phyloP scores from a whole-genome alignment of 2,797 vertebrate species.

The Falco rusticolus region DNA sequence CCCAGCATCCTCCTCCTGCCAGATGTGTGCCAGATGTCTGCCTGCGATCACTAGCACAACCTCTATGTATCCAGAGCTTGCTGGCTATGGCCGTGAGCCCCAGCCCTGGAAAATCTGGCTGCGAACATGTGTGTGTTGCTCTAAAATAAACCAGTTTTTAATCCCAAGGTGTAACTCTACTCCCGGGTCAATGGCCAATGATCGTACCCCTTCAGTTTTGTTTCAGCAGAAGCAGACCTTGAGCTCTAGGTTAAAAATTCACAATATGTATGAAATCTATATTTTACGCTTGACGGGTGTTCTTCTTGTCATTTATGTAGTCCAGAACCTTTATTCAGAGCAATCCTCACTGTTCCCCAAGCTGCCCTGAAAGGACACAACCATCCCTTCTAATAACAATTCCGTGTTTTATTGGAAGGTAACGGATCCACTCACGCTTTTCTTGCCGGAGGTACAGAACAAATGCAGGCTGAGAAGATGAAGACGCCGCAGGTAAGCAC shows the following conservation, averaged over 20 bases:
- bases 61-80: not conserved
- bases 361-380: fast-evolving
- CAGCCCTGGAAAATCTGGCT: not conserved
- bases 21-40: fast-evolving
- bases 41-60: no score
- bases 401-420: fast-evolving
- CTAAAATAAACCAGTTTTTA: not conserved
- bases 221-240: not conserved
- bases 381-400: not conserved
- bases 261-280: fast-evolving
- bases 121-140: fast-evolving
- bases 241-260: not conserved
- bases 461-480: conserved; percentile 69
- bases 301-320: fast-evolving
- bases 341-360: fast-evolving
- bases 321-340: not conserved
- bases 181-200: not conserved
- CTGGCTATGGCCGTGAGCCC: fast-evolving
- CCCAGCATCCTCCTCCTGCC: not conserved
- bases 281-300: fast-evolving
- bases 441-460: conserved; percentile 65
- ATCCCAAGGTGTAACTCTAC: not conserved
- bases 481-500: conserved; percentile 41
- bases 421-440: conserved; percentile 78
- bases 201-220: not conserved